Base-by-base conservation (phyloP, 2,888 invertebrate genomes). In the Maniola hyperantus region DNA sequence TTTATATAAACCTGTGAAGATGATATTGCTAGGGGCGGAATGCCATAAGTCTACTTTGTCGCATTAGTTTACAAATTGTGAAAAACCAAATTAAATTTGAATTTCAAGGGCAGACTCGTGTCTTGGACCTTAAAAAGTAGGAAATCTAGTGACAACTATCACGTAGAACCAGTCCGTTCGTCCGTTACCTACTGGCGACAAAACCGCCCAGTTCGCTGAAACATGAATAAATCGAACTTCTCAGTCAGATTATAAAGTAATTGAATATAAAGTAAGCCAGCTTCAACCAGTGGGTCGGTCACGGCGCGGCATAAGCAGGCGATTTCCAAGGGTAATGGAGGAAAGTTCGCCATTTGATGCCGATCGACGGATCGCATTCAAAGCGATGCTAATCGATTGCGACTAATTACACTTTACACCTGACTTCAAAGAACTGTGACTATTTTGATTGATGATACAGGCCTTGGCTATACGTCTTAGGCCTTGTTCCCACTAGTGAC, bases 271-370 rank as follows among this genome's bases (percentile, higher is more conserved):
- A n/a, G n/a, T n/a, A n/a, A n/a, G n/a, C n/a, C 20, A 53, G 68
- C 62, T 39, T 66, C 66, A 64, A 68, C 70, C 58, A 48, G 62
- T 70, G 66, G 68, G 68, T 66, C 55, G 66, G 68, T 70, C 70
- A 70, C 70, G 70, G 64, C 26, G 44, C 34, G 50, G 69, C 20
- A 67, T 69, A 69, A 69, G 64, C 60, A 66, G 63, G 60, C 62
- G 53, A 70, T 70, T 70, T 68, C 63, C 68, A 70, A 70, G 68
- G 66, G 70, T 64, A 70, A 70, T 70, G 8, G 26, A 66, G 66
- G 68, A 70, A 70, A 68, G 69, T 64, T 15, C 33, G 59, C 57
- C 50, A 44, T 7, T 55, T 15, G 53, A 62, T 42, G 51, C 11
- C 53, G 51, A 44, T 51, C 42, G 51, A 53, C 53, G 53, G 42